These are phyloP conservation scores for Glyphotaelius pellucidus DNA, from an alignment of 2,888 invertebrate genomes.

Conservation along the genomic window DNA sequence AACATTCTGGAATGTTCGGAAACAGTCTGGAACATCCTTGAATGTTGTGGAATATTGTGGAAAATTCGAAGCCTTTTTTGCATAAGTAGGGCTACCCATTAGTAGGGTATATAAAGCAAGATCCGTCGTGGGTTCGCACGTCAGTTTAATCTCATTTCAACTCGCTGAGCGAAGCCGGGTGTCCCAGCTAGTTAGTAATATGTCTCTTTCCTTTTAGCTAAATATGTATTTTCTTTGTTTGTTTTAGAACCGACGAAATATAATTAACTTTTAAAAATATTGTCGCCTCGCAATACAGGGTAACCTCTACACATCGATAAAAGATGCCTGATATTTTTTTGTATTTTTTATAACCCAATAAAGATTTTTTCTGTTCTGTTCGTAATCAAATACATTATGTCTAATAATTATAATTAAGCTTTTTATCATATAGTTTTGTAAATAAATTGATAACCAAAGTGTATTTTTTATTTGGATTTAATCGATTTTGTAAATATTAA, in stretches of 20 bases:
- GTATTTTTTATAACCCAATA: background rate
- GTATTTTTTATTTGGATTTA: background rate
- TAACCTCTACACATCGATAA: background rate
- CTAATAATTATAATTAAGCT: background rate
- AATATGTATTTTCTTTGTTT: background rate
- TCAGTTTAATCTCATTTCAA: no score
- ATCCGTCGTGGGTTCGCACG: no score
- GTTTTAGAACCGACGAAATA: background rate
- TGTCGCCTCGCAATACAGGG: background rate
- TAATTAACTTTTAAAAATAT: background rate
- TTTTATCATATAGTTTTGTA: background rate
- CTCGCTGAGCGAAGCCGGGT: no score
- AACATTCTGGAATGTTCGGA: no score
- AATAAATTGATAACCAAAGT: constrained; percentile 7
- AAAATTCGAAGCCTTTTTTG: no score
- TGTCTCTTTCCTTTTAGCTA: background rate
- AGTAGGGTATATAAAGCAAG: no score
- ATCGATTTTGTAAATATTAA: constrained; percentile 14
- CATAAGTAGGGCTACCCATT: no score
- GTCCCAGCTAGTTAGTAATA: no score
- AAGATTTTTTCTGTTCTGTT: background rate
- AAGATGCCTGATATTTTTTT: background rate
- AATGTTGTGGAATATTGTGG: no score
- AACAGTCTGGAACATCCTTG: no score
- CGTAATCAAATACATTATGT: background rate